Percentiles rank a stretch among this genome's conserved stretches.
Evolutionary conservation across 2,888 invertebrate genomes (phyloP).

Genomic region (Cetonia aurata): DNA sequence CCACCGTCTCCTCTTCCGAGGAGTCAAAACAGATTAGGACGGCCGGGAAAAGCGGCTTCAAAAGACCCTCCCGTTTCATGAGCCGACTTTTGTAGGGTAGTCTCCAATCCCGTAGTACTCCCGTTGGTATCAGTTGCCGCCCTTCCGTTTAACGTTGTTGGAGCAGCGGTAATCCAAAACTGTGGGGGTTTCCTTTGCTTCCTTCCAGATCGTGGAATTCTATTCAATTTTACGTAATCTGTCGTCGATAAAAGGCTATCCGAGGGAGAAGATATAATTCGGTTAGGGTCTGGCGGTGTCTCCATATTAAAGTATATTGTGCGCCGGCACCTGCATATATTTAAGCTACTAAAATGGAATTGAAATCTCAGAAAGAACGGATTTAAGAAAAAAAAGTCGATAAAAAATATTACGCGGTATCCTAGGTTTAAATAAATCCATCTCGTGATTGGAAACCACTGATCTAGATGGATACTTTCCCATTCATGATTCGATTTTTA

Average conservation of each 20-base stretch:
- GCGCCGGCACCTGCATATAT: no score
- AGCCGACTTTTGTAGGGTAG: constrained; percentile 18
- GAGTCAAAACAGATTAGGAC: constrained; percentile 40
- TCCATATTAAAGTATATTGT: constrained; percentile 24
- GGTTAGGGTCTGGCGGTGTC: constrained; percentile 7
- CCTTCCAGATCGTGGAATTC: constrained; percentile 35
- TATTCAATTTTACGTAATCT: constrained; percentile 39
- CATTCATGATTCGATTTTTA: no score
- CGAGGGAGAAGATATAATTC: constrained; percentile 27
- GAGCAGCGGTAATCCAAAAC: constrained; percentile 39
- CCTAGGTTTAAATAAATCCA: not conserved
- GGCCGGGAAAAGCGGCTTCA: constrained; percentile 28
- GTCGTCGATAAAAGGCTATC: constrained; percentile 30
- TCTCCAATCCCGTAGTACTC: constrained; percentile 11
- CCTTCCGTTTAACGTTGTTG: constrained; percentile 22
- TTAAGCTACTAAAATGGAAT: no score
- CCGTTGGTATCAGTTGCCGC: constrained; percentile 28
- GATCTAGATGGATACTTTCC: no score
- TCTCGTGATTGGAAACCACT: not conserved
- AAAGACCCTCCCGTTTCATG: constrained; percentile 19
- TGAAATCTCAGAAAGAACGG: not conserved
- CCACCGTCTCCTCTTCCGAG: constrained; percentile 27
- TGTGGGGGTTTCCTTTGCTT: constrained; percentile 23
- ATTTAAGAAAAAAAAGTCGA: not conserved
- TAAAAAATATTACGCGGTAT: not conserved